These are phyloP conservation scores for Leptopilina drosophilae DNA, from an alignment of 2,888 invertebrate species.

Conservation along the genomic window DNA sequence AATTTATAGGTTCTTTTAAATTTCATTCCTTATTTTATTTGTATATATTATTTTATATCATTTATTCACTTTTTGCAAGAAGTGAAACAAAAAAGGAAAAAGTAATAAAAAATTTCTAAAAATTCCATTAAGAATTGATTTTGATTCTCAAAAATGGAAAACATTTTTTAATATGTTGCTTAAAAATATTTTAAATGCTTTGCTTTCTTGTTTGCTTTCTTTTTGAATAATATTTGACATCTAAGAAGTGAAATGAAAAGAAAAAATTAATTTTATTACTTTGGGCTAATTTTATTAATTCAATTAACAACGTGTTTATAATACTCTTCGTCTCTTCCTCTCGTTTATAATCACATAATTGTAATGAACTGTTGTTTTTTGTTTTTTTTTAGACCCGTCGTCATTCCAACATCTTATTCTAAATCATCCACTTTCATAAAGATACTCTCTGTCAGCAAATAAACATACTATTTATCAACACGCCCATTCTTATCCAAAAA, in stretches of 20 bases:
- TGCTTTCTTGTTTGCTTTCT: no score
- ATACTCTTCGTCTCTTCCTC: slow-evolving; percentile 75
- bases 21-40: no score
- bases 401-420: slow-evolving; percentile 70
- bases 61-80: no score
- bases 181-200: no score
- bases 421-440: slow-evolving; percentile 69
- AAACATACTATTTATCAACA: slow-evolving; percentile 56
- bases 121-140: no score
- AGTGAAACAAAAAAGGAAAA: no score
- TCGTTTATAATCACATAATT: slow-evolving; percentile 75
- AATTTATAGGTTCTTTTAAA: no score
- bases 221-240: no score
- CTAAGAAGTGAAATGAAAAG: not conserved
- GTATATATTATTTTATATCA: no score
- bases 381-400: slow-evolving; percentile 75
- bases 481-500: slow-evolving; percentile 53
- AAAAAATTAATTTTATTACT: slow-evolving; percentile 58
- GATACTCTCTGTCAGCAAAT: slow-evolving; percentile 67
- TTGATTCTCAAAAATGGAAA: no score
- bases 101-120: no score
- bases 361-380: slow-evolving; percentile 69
- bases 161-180: no score
- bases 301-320: slow-evolving; percentile 77
- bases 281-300: slow-evolving; percentile 77